Evolutionary conservation across 2,797 vertebrate genomes (phyloP), one percentile per base, ranked within the genome.

Genomic region (Morus bassanus): DNA sequence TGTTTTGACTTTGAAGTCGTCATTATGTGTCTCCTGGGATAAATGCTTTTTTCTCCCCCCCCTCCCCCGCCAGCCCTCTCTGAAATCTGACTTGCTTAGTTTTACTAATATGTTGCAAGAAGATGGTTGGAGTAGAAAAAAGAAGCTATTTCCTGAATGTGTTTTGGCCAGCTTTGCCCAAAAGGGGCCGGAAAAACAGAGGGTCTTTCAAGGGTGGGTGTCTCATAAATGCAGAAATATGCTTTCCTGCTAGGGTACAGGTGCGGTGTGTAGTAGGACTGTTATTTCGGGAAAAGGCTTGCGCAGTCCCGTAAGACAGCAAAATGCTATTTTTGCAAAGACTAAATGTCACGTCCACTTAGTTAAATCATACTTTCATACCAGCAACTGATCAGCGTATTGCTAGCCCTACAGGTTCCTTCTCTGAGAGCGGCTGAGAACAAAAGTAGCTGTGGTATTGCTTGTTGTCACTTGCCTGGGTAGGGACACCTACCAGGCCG

Each of bases 271-370:
- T 15, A 11, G n/a, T 11, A 31, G 39, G 51, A 30, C 33, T 68
- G 33, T 85, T 69, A 25, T 41, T 83, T 85, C 48, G 78, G 56
- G 46, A 82, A 54, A 21, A 12, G 13, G 18, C 19, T 90, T 70
- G 35, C 13, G 3, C 23, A 23, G 53, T 23, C 13, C 19, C 3
- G 9, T 33, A 60, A 28, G 50, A 19, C 0, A 4, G 17, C 43
- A 67, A 67, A 60, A 46, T 28, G 31, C 23, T 78, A 0, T 9
- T 89, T 90, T 91, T 88, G 54, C 18, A 3, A 57, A 78, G 59
- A 12, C 65, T 51, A 13, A 35, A 31, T 10, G 43, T 65, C 3
- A 0, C 1, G 5, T 60, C 19, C 30, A 1, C 11, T 54, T 64
- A 12, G 18, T 69, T 64, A 57, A 92, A 75, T 18, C 31, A 18